Conservation (phyloP, 2,888 invertebrate species). For the Lysandra coridon region DNA sequence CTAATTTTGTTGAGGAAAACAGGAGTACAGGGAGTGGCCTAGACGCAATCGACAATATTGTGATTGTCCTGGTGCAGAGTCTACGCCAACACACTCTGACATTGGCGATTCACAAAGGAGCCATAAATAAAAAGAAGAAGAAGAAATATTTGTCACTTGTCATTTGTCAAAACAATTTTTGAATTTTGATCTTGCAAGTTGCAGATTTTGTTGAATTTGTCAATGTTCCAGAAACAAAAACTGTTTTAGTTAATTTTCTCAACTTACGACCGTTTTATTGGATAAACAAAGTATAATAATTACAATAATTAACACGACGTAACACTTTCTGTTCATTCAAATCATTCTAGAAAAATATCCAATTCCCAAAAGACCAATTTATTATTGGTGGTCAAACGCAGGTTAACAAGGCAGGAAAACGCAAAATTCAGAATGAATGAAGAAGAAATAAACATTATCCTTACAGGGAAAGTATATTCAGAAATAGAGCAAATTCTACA, state of each 20-base stretch:
- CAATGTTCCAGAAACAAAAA: not conserved
- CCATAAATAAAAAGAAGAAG: too few species aligned
- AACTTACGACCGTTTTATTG: not conserved
- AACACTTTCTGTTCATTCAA: not conserved
- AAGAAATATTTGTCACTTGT: too few species aligned
- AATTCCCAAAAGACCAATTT: not conserved
- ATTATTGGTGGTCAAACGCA: constrained; percentile 23
- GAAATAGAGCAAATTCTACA: constrained; percentile 53
- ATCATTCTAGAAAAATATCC: not conserved
- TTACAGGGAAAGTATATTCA: constrained; percentile 51
- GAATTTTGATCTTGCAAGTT: too few species aligned
- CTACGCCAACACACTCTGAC: too few species aligned
- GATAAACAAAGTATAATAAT: not conserved
- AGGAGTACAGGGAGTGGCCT: too few species aligned
- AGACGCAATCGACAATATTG: too few species aligned
- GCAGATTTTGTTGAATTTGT: too few species aligned
- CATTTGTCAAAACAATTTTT: too few species aligned
- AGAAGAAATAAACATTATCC: constrained; percentile 60
- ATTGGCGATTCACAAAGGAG: too few species aligned
- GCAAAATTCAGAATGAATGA: constrained; percentile 57
- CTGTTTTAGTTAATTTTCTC: not conserved
- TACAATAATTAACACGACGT: not conserved
- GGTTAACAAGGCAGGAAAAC: not conserved
- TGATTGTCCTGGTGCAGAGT: too few species aligned
- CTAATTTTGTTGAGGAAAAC: too few species aligned